Conservation (phyloP, 2,797 vertebrate species). For the Sebastes jordani region DNA sequence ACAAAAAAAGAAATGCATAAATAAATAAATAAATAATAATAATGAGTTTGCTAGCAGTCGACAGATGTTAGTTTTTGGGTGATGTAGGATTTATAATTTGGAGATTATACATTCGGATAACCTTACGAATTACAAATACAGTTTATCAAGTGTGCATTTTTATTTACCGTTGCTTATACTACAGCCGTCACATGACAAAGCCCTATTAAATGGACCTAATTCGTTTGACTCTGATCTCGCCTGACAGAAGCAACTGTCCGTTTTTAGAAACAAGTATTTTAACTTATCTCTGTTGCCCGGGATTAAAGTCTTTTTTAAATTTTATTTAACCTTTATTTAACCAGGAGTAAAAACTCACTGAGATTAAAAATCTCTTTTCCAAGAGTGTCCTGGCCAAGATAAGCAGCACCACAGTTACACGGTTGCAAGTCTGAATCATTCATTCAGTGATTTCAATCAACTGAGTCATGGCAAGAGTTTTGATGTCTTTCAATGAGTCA, state of each 20-base stretch:
- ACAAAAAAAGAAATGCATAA: too few relatives aligned
- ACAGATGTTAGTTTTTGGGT: neutral
- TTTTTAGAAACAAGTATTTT: neutral
- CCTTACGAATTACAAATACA: neutral
- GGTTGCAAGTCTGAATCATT: neutral
- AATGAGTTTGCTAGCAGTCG: neutral
- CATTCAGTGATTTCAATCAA: neutral
- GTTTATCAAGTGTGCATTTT: neutral
- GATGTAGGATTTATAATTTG: neutral
- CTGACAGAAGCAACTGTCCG: neutral
- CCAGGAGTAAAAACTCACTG: too few relatives aligned
- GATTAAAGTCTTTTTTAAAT: neutral
- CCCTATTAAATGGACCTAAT: too few relatives aligned
- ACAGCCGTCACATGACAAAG: neutral
- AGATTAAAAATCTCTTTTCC: too few relatives aligned
- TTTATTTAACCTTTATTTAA: too few relatives aligned
- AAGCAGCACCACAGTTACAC: too few relatives aligned
- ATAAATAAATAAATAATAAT: too few relatives aligned
- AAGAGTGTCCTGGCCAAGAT: too few relatives aligned
- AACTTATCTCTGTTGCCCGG: neutral
- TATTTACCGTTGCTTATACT: neutral
- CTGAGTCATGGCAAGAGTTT: conserved; percentile 14
- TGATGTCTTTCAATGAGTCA: conserved; percentile 31
- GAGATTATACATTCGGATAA: neutral
- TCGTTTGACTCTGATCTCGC: neutral